phyloP scores from a whole-genome alignment of 2,888 invertebrate species.

The Cheilosia impressa region DNA sequence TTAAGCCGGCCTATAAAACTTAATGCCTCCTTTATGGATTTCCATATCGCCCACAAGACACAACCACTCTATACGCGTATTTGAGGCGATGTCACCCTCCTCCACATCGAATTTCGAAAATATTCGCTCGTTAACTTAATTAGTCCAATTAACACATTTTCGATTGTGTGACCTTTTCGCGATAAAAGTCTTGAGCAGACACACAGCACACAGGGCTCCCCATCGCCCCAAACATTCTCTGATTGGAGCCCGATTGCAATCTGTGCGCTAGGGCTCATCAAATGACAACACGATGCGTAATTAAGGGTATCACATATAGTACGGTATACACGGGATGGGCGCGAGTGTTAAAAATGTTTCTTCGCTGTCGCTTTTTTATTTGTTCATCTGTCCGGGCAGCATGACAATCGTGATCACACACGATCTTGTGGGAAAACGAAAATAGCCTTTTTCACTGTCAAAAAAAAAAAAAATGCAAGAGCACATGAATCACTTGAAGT shows the following conservation, averaged over 20 bases:
- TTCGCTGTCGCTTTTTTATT: constrained; percentile 10
- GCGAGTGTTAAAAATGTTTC: constrained; percentile 20
- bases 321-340: constrained; percentile 16
- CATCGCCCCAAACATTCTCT: neutral
- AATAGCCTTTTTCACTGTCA: constrained; percentile 68
- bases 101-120: constrained; percentile 31
- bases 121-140: constrained; percentile 70
- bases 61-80: constrained; percentile 1
- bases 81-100: constrained; percentile 1
- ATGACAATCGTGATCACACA: constrained; percentile 70
- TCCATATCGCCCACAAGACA: constrained; percentile 31
- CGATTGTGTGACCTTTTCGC: constrained; percentile 64
- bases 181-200: neutral
- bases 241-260: constrained; percentile 60
- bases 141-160: constrained; percentile 72
- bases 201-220: constrained; percentile 9
- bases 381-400: constrained; percentile 45
- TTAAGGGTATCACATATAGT: constrained; percentile 66
- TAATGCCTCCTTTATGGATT: constrained; percentile 40
- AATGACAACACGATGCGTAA: constrained; percentile 74
- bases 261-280: constrained; percentile 65
- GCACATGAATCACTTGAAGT: neutral
- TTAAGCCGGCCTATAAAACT: constrained; percentile 45
- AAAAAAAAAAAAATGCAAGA: constrained; percentile 10
- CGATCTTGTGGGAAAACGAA: constrained; percentile 60